Evolutionary conservation across 2,888 invertebrate genomes (phyloP).

Genomic region (Glaucopsyche alexis): DNA sequence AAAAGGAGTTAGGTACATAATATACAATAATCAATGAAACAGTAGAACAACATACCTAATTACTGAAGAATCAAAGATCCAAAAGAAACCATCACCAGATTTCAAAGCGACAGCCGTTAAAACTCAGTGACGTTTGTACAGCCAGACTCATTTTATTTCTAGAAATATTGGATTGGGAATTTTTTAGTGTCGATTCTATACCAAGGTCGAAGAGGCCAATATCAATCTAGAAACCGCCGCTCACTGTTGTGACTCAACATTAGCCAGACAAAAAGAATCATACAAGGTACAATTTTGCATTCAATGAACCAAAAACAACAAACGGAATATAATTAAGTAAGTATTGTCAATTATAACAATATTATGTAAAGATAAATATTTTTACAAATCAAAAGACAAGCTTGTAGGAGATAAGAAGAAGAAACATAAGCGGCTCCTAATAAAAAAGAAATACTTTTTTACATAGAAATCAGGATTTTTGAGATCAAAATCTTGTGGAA

Average conservation of each 20-base stretch:
- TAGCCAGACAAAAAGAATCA: conserved; percentile 22
- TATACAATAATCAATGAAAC: neutral
- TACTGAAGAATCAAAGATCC: neutral
- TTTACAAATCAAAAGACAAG: neutral
- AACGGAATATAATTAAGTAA: neutral
- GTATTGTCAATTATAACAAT: neutral
- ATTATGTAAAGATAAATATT: neutral
- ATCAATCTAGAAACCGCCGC: conserved; percentile 25
- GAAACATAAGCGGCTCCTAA: neutral
- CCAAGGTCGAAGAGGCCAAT: conserved; percentile 27
- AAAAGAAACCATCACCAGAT: neutral
- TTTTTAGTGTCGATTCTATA: conserved; percentile 15
- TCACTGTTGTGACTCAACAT: conserved; percentile 32
- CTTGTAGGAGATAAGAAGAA: neutral
- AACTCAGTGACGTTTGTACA: conserved; percentile 2
- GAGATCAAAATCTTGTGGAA: neutral
- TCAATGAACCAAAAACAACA: conserved; percentile 23
- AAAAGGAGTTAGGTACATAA: neutral
- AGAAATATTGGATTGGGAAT: conserved; percentile 12
- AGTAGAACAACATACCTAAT: neutral
- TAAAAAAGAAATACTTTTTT: neutral
- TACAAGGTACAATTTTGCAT: conserved; percentile 21
- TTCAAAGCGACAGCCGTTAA: conserved; percentile 14
- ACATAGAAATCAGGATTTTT: neutral
- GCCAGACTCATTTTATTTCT: conserved; percentile 17